Conservation (phyloP, 2,888 invertebrate species). For the Trissoscelio sp. region DNA sequence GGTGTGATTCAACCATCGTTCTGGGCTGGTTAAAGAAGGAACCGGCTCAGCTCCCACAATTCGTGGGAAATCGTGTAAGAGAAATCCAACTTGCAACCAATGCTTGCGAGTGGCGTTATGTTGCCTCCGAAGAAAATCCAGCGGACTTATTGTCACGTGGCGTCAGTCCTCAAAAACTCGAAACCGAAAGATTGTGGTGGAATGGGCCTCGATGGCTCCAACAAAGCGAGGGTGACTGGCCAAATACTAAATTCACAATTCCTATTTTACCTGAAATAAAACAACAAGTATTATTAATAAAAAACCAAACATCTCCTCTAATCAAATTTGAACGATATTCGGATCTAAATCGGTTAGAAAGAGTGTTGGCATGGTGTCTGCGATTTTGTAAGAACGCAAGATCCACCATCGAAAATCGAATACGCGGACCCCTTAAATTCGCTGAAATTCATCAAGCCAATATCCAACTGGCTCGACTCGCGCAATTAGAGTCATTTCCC, state of each 20-base stretch:
- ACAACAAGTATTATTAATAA: not conserved
- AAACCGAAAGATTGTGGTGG: no score
- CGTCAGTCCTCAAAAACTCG: slow-evolving; percentile 7
- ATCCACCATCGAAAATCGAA: not conserved
- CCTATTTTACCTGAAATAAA: not conserved
- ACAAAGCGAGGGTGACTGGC: not conserved
- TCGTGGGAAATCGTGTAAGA: not conserved
- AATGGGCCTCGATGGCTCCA: slow-evolving; percentile 8
- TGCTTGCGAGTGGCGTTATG: not conserved
- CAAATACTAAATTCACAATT: not conserved
- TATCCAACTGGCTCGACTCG: not conserved
- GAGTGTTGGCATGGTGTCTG: slow-evolving; percentile 3
- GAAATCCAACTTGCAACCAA: not conserved
- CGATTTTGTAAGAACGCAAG: not conserved
- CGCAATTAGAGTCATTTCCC: not conserved
- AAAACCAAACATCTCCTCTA: not conserved
- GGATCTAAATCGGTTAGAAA: not conserved
- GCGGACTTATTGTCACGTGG: slow-evolving; percentile 9
- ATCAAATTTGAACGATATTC: no score
- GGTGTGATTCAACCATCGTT: no score
- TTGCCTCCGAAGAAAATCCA: not conserved
- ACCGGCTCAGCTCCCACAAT: not conserved
- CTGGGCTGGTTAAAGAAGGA: slow-evolving; percentile 6
- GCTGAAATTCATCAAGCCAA: not conserved
- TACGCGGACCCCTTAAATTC: not conserved